Conservation (phyloP, 2,797 vertebrate genomes). For the Rhabdophis nuchalis region DNA sequence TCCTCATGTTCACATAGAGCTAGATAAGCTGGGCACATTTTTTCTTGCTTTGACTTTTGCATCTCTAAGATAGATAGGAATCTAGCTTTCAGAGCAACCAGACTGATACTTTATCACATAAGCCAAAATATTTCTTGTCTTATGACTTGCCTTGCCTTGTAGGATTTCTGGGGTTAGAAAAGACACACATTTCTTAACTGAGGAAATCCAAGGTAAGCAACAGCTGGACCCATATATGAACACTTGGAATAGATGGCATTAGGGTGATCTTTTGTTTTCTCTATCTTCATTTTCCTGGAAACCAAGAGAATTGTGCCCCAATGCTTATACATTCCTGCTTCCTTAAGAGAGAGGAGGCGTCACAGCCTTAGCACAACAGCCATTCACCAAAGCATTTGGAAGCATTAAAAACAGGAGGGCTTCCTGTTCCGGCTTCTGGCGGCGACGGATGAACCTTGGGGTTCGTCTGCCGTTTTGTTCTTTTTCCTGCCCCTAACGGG, state of each 20-base stretch:
- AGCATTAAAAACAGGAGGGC: too few species aligned
- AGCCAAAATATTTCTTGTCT: not conserved
- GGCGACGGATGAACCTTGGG: too few species aligned
- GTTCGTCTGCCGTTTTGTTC: too few species aligned
- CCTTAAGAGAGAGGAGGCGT: not conserved
- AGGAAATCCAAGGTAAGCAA: not conserved
- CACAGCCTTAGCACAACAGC: not conserved
- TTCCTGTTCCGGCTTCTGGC: too few species aligned
- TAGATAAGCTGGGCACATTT: not conserved
- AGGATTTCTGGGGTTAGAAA: not conserved
- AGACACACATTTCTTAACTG: not conserved
- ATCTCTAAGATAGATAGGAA: not conserved
- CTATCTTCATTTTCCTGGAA: not conserved
- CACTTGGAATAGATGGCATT: not conserved
- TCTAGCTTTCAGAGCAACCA: not conserved
- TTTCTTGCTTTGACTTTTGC: not conserved
- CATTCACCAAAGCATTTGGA: not conserved
- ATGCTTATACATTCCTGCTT: not conserved
- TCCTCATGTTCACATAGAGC: not conserved
- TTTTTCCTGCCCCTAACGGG: too few species aligned
- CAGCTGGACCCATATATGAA: not conserved
- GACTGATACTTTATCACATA: not conserved
- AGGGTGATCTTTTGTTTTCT: not conserved
- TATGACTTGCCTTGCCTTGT: not conserved
- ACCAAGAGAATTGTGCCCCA: not conserved